phyloP scores from a whole-genome alignment of 92 coral and sea anemone genomes.

The Epizoanthus rinbou region DNA sequence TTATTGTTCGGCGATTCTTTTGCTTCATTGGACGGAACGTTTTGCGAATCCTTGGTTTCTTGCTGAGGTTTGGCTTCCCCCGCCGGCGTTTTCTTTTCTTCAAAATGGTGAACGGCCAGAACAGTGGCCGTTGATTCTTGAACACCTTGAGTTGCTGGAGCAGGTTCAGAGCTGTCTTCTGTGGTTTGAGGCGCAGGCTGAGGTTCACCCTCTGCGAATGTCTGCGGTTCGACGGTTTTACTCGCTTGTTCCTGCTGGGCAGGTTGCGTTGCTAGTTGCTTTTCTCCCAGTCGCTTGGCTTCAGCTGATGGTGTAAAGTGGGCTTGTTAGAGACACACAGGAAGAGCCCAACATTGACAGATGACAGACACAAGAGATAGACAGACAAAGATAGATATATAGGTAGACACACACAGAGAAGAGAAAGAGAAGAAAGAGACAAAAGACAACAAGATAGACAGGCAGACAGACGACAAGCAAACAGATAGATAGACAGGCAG shows the following conservation, averaged over 20 bases:
- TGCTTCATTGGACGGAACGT: not conserved
- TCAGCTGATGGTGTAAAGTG: too few relatives aligned
- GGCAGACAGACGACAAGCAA: too few relatives aligned
- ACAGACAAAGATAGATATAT: not conserved
- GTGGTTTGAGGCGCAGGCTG: not conserved
- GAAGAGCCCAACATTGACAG: too few relatives aligned
- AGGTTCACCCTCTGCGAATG: constrained; percentile 17
- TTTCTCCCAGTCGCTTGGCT: constrained; percentile 1
- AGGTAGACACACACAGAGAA: too few relatives aligned
- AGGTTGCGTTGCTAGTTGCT: constrained; percentile 34
- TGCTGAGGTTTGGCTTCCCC: not conserved
- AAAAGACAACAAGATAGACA: too few relatives aligned
- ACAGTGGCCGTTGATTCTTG: constrained; percentile 6
- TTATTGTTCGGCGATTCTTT: not conserved
- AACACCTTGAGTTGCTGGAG: not conserved
- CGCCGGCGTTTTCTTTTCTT: not conserved
- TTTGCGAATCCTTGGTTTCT: not conserved
- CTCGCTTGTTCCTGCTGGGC: not conserved
- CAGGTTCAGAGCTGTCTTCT: not conserved
- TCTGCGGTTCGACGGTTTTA: not conserved
- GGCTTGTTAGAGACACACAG: not conserved
- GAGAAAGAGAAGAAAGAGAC: too few relatives aligned
- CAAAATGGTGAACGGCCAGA: constrained; percentile 12
- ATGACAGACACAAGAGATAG: too few relatives aligned
- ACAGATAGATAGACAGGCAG: too few relatives aligned